Evolutionary conservation across 2,797 vertebrate species (phyloP).

Genomic region (Melanotaenia parkinsoni): DNA sequence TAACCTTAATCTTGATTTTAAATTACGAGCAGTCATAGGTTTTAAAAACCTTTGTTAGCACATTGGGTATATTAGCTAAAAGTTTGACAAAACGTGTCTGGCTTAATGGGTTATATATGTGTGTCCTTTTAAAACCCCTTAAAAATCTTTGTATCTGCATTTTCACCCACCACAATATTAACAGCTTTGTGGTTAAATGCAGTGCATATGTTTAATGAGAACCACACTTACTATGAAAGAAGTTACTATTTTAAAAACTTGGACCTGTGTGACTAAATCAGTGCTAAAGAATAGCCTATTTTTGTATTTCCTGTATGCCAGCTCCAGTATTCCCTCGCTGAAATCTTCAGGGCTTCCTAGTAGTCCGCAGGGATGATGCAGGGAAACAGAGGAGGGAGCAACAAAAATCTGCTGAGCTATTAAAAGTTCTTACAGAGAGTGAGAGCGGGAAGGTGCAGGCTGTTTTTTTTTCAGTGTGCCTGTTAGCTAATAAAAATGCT

Average conservation of each 20-base stretch:
- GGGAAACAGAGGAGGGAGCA: conserved; percentile 61
- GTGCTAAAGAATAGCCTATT: conserved; percentile 35
- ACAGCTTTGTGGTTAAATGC: neutral
- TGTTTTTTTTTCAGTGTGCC: conserved; percentile 68
- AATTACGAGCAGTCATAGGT: conserved; percentile 1
- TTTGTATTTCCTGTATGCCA: conserved; percentile 58
- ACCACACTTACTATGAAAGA: neutral
- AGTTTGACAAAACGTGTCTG: neutral
- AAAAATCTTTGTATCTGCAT: neutral
- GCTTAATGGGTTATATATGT: neutral
- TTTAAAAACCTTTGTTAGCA: neutral
- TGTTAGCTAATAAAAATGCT: conserved; percentile 84
- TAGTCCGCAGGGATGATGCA: conserved; percentile 66
- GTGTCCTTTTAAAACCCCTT: neutral
- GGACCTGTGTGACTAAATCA: neutral
- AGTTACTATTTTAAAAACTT: neutral
- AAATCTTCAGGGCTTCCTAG: conserved; percentile 54
- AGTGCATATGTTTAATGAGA: neutral
- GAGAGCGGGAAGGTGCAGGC: conserved; percentile 38
- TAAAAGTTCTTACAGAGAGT: conserved; percentile 64
- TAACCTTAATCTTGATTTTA: neutral
- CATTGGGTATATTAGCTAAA: neutral
- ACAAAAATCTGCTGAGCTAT: conserved; percentile 74
- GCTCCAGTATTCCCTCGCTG: conserved; percentile 51
- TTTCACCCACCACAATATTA: neutral